phyloP scores from a whole-genome alignment of 2,113 vertebrate species.

The Hippocampus mohnikei region DNA sequence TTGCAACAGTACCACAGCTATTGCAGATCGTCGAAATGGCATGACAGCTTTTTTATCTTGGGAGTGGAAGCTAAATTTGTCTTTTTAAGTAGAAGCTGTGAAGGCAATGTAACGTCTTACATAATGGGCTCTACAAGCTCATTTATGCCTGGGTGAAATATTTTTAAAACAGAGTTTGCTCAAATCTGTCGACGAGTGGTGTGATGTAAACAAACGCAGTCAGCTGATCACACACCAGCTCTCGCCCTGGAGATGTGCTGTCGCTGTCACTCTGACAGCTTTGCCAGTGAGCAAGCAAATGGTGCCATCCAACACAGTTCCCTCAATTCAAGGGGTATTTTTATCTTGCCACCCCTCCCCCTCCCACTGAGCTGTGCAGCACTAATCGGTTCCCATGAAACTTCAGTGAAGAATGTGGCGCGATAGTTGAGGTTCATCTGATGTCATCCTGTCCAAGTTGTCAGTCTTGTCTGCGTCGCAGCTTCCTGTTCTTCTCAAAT shows the following conservation, averaged over 20 bases:
- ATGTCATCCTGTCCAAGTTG: constrained; percentile 33
- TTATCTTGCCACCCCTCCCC: constrained; percentile 51
- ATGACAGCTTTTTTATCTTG: background rate
- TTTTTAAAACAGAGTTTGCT: constrained; percentile 11
- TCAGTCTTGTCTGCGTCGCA: constrained; percentile 12
- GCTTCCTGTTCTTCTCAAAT: constrained; percentile 16
- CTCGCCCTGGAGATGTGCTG: constrained; percentile 38
- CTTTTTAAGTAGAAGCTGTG: constrained; percentile 6
- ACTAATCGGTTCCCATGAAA: constrained; percentile 60
- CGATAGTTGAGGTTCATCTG: constrained; percentile 39
- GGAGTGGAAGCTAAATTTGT: background rate
- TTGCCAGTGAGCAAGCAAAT: constrained; percentile 45
- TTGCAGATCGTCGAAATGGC: background rate
- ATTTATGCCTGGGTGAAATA: background rate
- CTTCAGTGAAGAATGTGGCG: constrained; percentile 46
- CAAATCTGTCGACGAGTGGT: constrained; percentile 10
- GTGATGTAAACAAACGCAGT: constrained; percentile 1
- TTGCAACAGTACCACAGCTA: background rate
- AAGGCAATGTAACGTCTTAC: background rate
- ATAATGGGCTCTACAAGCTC: background rate
- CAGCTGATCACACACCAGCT: constrained; percentile 33
- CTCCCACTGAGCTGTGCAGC: constrained; percentile 41
- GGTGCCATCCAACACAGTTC: constrained; percentile 49
- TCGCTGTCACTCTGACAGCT: constrained; percentile 48
- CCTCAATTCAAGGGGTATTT: constrained; percentile 51